phyloP scores from a whole-genome alignment of 2,113 vertebrate genomes.

The Rhegmatorhina hoffmannsi region DNA sequence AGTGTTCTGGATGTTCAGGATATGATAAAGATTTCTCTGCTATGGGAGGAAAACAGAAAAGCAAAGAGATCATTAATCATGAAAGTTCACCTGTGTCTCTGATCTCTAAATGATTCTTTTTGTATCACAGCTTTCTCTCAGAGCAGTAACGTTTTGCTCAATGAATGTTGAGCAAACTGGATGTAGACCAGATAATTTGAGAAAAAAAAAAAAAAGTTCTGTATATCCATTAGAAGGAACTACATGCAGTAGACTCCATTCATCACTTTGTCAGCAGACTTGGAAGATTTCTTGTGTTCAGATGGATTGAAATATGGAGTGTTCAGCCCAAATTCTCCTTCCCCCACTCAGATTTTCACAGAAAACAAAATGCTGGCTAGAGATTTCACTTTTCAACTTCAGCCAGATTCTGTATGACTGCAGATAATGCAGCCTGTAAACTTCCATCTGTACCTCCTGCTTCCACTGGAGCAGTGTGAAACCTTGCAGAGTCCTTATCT shows the following conservation, averaged over 20 bases:
- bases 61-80: not conserved
- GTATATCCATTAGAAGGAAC: not conserved
- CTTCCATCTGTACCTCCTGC: constrained; percentile 54
- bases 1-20: not conserved
- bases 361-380: constrained; percentile 2
- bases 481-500: constrained; percentile 2
- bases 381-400: constrained; percentile 8
- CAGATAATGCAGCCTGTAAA: constrained; percentile 34
- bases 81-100: not conserved
- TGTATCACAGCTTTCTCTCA: not conserved
- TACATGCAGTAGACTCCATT: not conserved
- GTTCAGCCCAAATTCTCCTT: not conserved
- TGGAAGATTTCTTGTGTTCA: not conserved
- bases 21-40: not conserved
- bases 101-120: not conserved
- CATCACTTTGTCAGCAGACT: not conserved
- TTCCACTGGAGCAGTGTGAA: constrained; percentile 27
- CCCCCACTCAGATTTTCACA: not conserved
- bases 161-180: not conserved
- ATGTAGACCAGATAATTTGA: not conserved
- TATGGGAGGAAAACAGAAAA: not conserved
- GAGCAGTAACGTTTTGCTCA: not conserved
- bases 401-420: constrained; percentile 7
- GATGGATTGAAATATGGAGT: not conserved
- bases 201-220: not conserved